These are phyloP conservation scores for Mayetiola destructor DNA, from an alignment of 2,888 invertebrate genomes.

Conservation along the genomic window DNA sequence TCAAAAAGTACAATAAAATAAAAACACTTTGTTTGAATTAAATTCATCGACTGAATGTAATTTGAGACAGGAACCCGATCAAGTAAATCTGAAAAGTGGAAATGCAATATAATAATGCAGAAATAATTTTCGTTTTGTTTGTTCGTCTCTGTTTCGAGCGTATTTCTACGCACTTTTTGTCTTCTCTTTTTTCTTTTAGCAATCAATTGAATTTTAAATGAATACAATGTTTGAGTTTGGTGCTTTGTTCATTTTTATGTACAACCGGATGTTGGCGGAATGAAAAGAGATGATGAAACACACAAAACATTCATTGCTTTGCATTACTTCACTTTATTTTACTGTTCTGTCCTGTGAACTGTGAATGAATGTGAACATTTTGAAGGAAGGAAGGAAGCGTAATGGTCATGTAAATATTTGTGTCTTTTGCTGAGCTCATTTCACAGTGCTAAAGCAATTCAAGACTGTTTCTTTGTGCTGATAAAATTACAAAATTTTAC, in stretches of 20 bases:
- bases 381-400: constrained; percentile 1
- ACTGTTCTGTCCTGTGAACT: too few species aligned
- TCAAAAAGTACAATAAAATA: background rate
- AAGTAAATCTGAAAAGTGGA: background rate
- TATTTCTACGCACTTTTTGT: too few species aligned
- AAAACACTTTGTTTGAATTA: too few species aligned
- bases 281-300: background rate
- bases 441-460: too few species aligned
- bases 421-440: constrained; percentile 1
- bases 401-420: constrained; percentile 6
- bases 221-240: constrained; percentile 7
- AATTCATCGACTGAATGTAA: too few species aligned
- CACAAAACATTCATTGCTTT: background rate
- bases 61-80: background rate
- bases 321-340: too few species aligned
- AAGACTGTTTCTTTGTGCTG: too few species aligned
- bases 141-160: too few species aligned
- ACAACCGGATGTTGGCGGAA: constrained; percentile 6
- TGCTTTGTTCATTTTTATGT: background rate
- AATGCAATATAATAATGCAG: too few species aligned
- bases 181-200: background rate
- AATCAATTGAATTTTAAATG: constrained; percentile 3
- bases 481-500: too few species aligned
- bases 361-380: background rate
- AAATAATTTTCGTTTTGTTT: too few species aligned